Conservation (phyloP, 2,888 invertebrate species). For the Heliconius ethilla region DNA sequence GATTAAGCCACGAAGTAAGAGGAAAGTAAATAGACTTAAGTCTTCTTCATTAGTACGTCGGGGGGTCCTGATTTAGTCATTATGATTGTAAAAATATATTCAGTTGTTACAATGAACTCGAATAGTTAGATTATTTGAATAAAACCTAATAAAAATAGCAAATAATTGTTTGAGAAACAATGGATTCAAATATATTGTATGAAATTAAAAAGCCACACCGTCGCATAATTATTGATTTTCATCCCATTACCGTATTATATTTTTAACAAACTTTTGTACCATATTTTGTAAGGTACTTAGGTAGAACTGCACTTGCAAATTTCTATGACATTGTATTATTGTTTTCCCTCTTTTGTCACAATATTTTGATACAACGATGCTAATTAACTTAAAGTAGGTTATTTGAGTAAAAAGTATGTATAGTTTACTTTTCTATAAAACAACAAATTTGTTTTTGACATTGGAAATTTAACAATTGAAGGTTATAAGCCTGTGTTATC, state of each 20-base stretch:
- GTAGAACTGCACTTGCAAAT: not conserved
- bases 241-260: not conserved
- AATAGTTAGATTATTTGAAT: not conserved
- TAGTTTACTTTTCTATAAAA: too few relatives aligned
- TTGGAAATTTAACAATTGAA: too few relatives aligned
- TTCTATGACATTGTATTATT: not conserved
- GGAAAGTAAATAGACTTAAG: too few relatives aligned
- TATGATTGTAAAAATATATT: too few relatives aligned
- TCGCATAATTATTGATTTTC: not conserved
- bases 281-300: not conserved
- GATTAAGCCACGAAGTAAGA: too few relatives aligned
- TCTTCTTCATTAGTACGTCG: too few relatives aligned
- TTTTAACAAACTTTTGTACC: not conserved
- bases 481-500: too few relatives aligned
- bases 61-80: too few relatives aligned
- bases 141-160: not conserved
- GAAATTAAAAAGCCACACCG: not conserved
- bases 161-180: slow-evolving; percentile 11
- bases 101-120: too few relatives aligned
- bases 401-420: too few relatives aligned
- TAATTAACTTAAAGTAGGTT: not conserved
- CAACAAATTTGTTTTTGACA: too few relatives aligned
- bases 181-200: not conserved
- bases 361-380: not conserved
- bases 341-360: not conserved